These are phyloP conservation scores for Agapornis roseicollis DNA, from an alignment of 2,113 vertebrate genomes.

Conservation along the genomic window DNA sequence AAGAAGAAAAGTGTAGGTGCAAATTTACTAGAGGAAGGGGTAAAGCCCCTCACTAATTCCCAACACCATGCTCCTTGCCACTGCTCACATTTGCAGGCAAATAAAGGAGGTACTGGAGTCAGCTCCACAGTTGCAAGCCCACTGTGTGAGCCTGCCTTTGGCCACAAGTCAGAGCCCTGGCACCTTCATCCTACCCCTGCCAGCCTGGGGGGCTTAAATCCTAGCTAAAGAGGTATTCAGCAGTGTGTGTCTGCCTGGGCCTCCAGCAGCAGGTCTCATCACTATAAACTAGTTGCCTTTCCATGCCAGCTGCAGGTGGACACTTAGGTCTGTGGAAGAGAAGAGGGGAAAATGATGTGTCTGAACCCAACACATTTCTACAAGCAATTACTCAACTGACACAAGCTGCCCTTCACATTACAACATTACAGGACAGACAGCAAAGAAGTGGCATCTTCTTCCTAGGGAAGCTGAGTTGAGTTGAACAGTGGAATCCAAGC, in stretches of 20 bases:
- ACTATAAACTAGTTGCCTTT: neutral
- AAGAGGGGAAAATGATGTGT: neutral
- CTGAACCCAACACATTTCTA: neutral
- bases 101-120: neutral
- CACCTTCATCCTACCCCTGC: neutral
- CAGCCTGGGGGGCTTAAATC: rapidly evolving
- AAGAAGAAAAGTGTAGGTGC: neutral
- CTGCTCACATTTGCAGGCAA: neutral
- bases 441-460: neutral
- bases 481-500: neutral
- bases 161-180: neutral
- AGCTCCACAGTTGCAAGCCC: neutral
- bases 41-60: neutral
- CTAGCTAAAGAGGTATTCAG: neutral
- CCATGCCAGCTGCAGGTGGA: neutral
- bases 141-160: neutral
- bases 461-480: rapidly evolving
- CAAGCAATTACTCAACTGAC: neutral
- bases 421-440: neutral
- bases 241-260: neutral
- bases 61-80: neutral
- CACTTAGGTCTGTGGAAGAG: neutral
- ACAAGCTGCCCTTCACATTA: neutral
- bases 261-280: neutral
- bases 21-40: neutral